These are phyloP conservation scores for Dolichotis patagonum DNA, from an alignment of 2,113 vertebrate genomes.

Conservation along the genomic window DNA sequence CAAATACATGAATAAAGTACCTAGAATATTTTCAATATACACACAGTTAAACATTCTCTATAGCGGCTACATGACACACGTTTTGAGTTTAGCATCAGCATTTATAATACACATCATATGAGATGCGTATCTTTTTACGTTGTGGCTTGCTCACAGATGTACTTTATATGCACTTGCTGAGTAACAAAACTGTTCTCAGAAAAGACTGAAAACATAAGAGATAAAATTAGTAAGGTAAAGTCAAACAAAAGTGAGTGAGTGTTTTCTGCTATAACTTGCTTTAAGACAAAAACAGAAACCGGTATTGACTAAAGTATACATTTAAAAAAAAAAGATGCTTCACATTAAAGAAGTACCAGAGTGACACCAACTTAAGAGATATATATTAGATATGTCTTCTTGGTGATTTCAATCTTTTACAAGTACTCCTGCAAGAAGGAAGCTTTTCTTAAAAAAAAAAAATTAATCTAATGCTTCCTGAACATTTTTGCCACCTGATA, in stretches of 20 bases:
- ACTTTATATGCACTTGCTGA: background rate
- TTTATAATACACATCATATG: background rate
- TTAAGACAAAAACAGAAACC: constrained; percentile 39
- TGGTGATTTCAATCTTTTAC: constrained; percentile 18
- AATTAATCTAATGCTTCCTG: background rate
- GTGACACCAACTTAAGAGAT: constrained; percentile 36
- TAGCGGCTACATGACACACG: background rate
- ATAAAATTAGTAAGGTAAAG: constrained; percentile 23
- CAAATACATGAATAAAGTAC: background rate
- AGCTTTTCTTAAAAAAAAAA: background rate
- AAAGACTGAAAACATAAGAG: constrained; percentile 29
- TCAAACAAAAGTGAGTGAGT: background rate
- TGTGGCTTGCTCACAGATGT: background rate
- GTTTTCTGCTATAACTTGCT: constrained; percentile 45
- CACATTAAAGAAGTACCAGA: background rate
- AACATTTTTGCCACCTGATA: background rate
- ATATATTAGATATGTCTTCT: background rate
- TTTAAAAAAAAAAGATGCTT: background rate
- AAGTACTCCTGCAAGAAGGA: constrained; percentile 8
- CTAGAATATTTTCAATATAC: background rate
- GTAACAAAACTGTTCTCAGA: background rate
- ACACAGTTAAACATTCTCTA: background rate
- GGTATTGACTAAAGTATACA: background rate
- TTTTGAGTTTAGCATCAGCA: background rate
- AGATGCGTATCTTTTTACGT: background rate